Evolutionary conservation across 2,888 invertebrate species (phyloP), one percentile per base, ranked within the genome.

Genomic region (Omphaloscelis lunosa): DNA sequence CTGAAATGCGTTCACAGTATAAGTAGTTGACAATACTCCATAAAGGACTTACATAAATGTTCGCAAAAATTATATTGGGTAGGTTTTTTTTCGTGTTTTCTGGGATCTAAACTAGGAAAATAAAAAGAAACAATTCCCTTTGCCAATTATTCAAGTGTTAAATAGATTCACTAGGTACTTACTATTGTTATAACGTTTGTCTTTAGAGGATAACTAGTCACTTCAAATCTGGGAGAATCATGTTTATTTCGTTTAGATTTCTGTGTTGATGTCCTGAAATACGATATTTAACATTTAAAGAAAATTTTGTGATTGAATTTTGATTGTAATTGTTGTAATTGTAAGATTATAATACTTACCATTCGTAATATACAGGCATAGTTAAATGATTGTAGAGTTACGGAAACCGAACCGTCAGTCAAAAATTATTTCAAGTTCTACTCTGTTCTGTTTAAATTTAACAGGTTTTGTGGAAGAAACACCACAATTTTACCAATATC

Each of bases 141-240:
- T 15, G 39, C 15, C 7, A 29, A 29, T 34, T 34, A 59, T 20
- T 29, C 29, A 29, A 29, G 59, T 1, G 29, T 17, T 59, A 59
- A 17, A 5, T 61, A 59, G 39, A 41, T 27, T 15, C 4, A 62
- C 4, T 48, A 34, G 9, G 56, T 59, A 91, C 93, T 91, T 89
- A 95, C 95, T 89, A 93, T 83, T 79, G 88, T 89, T 29, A 92
- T 87, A 20, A 92, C 74, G 85, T 93, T 94, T 51, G 88, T 72
- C 90, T 95, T 96, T 17, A 96, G 86, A 39, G 96, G 96, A 91
- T 96, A 96, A 78, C 89, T 93, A 29, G 92, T 91, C 7, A 96
- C 96, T 90, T 94, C 94, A 91, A 96, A 93, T 77, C 92, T 93
- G 20, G 93, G 92, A 79, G 86, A 93, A 65, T 86, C 85, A 76